Conservation (phyloP, 2,113 vertebrate species). For the Carassius carassius region DNA sequence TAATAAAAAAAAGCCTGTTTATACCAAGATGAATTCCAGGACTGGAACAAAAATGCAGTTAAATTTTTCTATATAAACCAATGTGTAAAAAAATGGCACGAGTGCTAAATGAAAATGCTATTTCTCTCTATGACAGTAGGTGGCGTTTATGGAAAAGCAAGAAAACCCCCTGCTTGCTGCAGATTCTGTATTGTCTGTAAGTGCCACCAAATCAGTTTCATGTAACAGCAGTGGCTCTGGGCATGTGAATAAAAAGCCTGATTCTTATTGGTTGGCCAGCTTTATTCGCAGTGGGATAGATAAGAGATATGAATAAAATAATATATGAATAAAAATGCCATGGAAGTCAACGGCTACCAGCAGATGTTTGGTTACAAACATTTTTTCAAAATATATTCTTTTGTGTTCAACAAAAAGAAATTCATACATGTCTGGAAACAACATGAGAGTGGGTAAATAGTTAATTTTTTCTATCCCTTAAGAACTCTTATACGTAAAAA, state of each 20-base stretch:
- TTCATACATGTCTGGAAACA: not conserved
- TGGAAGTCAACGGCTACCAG: not conserved
- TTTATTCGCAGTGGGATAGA: not conserved
- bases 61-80: not conserved
- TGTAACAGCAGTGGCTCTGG: not conserved
- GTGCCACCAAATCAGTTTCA: not conserved
- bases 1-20: not conserved
- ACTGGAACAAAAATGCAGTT: not conserved
- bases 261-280: not conserved
- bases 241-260: not conserved
- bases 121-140: not conserved
- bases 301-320: no score
- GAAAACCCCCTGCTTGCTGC: not conserved
- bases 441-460: not conserved
- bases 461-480: not conserved
- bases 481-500: not conserved
- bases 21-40: not conserved
- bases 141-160: not conserved
- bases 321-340: not conserved
- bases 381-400: not conserved
- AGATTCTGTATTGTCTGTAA: not conserved
- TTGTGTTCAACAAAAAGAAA: not conserved
- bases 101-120: not conserved
- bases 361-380: not conserved
- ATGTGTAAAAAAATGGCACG: not conserved